Evolutionary conservation across 92 coral and sea anemone species (phyloP).

Genomic region (Heteractis magnifica): DNA sequence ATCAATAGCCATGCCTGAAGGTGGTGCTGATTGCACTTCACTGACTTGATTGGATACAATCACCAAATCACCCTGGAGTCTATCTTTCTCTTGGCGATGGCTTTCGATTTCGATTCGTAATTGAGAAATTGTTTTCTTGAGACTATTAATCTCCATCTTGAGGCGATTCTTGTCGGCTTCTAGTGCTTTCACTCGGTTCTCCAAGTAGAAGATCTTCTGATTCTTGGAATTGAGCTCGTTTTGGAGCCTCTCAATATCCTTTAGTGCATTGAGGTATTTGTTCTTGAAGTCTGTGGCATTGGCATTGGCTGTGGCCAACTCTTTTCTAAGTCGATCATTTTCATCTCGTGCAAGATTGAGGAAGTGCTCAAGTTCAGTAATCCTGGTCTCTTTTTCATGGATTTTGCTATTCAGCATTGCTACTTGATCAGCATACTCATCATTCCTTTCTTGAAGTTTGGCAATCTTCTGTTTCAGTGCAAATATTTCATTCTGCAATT

Average conservation of each 20-base stretch:
- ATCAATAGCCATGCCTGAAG: slow-evolving; percentile 52
- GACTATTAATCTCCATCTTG: slow-evolving; percentile 53
- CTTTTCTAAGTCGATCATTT: slow-evolving; percentile 78
- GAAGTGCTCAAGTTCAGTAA: slow-evolving; percentile 82
- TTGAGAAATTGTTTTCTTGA: slow-evolving; percentile 78
- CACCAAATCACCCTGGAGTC: slow-evolving; percentile 59
- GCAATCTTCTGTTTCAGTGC: slow-evolving; percentile 80
- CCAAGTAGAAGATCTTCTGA: slow-evolving; percentile 73
- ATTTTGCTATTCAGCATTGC: slow-evolving; percentile 67
- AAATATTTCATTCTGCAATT: slow-evolving; percentile 77
- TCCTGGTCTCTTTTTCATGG: slow-evolving; percentile 82
- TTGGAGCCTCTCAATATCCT: slow-evolving; percentile 70
- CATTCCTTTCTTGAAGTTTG: slow-evolving; percentile 78
- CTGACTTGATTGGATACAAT: slow-evolving; percentile 57
- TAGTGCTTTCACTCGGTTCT: slow-evolving; percentile 63
- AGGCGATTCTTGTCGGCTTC: slow-evolving; percentile 70
- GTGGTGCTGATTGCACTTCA: slow-evolving; percentile 89
- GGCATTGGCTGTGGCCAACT: slow-evolving; percentile 78
- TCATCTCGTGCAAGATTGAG: slow-evolving; percentile 77
- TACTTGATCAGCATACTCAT: slow-evolving; percentile 69
- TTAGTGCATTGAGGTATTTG: slow-evolving; percentile 78
- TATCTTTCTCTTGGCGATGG: slow-evolving; percentile 65
- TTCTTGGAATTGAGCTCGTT: slow-evolving; percentile 68
- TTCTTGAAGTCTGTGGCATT: slow-evolving; percentile 86
- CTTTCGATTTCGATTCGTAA: slow-evolving; percentile 80